Evolutionary conservation across 1,140 invertebrate genomes (phyloP).

Genomic region (Parasteatoda tepidariorum): DNA sequence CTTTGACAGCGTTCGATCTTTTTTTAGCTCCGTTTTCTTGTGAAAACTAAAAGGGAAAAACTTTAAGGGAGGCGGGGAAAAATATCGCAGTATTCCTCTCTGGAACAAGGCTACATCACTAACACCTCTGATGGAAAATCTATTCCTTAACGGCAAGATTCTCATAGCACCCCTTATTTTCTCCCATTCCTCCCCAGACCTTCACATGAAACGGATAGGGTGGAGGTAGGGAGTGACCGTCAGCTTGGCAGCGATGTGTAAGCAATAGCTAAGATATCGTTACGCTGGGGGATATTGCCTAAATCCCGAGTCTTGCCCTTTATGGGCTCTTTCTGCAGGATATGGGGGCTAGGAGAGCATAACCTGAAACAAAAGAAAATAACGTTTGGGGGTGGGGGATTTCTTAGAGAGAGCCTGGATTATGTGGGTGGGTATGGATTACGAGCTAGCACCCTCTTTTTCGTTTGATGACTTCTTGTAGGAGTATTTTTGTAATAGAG

Average conservation of each 20-base stretch:
- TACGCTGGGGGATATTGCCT: conserved; percentile 11
- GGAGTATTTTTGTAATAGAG: too few species aligned
- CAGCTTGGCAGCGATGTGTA: conserved; percentile 28
- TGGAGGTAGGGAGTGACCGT: conserved; percentile 8
- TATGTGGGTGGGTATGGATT: conserved; percentile 25
- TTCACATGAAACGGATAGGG: background rate
- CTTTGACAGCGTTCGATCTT: background rate
- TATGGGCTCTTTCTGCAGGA: conserved; percentile 5
- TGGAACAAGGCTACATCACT: conserved; percentile 15
- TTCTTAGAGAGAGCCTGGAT: conserved; percentile 11
- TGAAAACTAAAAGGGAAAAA: conserved; percentile 1
- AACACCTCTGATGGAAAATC: conserved; percentile 54
- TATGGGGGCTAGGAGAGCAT: background rate
- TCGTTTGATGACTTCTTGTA: background rate
- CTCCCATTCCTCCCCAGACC: background rate
- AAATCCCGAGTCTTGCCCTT: conserved; percentile 22
- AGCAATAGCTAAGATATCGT: conserved; percentile 37
- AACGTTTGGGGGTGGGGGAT: conserved; percentile 6
- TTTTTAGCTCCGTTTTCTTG: background rate
- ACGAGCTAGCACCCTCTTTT: background rate
- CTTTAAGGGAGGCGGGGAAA: background rate
- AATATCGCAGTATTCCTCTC: background rate
- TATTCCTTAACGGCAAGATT: conserved; percentile 13
- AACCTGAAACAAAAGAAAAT: conserved; percentile 45
- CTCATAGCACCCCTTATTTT: background rate